Evolutionary conservation across 92 coral and sea anemone genomes (phyloP).

Genomic region (Actinernus sp.): DNA sequence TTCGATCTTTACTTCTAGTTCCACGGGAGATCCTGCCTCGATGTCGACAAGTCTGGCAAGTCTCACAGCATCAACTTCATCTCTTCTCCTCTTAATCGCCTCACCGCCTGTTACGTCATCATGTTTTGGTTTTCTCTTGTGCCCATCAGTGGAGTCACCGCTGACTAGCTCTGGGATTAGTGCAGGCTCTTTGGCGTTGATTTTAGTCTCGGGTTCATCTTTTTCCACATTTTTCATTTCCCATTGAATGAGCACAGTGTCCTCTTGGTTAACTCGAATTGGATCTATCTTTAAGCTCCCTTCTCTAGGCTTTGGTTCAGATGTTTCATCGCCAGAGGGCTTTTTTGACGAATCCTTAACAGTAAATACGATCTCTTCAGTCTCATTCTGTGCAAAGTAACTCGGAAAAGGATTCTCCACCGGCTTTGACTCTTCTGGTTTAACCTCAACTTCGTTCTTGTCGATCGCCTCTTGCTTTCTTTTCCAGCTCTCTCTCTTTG

Average conservation of each 20-base stretch:
- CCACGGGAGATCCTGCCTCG: slow-evolving; percentile 24
- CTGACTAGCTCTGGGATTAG: background rate
- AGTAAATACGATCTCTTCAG: slow-evolving; percentile 32
- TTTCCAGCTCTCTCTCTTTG: slow-evolving; percentile 30
- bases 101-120: slow-evolving; percentile 10
- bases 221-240: background rate
- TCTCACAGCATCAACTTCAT: background rate
- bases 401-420: slow-evolving; percentile 1
- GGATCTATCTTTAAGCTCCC: background rate
- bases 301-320: background rate
- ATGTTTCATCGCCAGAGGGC: background rate
- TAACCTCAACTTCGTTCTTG: slow-evolving; percentile 34
- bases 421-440: slow-evolving; percentile 12
- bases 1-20: slow-evolving; percentile 8
- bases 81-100: slow-evolving; percentile 10
- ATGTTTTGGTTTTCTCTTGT: slow-evolving; percentile 8
- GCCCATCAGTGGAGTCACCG: slow-evolving; percentile 14
- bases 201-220: slow-evolving; percentile 8
- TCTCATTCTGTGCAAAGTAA: slow-evolving; percentile 12
- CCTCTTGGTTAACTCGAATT: background rate
- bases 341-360: slow-evolving; percentile 15
- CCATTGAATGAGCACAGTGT: background rate
- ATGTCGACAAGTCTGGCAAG: slow-evolving; percentile 2
- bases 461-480: slow-evolving; percentile 54
- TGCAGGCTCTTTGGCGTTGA: background rate